These are phyloP conservation scores for Bibio marci DNA, from an alignment of 2,888 invertebrate genomes.

Conservation along the genomic window DNA sequence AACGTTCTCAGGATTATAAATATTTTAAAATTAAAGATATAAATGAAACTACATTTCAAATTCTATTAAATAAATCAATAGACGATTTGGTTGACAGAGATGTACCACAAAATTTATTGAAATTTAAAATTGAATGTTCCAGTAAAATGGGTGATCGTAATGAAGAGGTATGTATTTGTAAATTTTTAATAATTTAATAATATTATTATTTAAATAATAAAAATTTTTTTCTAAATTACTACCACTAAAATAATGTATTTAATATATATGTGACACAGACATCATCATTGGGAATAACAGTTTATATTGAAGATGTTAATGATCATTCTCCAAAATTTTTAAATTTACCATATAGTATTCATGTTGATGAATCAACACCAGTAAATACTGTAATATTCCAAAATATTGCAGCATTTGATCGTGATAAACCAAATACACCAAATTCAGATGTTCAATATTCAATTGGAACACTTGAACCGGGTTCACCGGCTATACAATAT, in stretches of 20 bases:
- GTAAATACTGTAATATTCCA: constrained; percentile 63
- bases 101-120: constrained; percentile 61
- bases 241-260: too few relatives aligned
- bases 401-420: constrained; percentile 62
- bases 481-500: constrained; percentile 21
- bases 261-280: constrained; percentile 37
- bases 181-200: constrained; percentile 1
- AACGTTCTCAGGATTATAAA: constrained; percentile 24
- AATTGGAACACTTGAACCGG: constrained; percentile 40
- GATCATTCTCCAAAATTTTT: constrained; percentile 66
- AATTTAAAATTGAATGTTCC: constrained; percentile 58
- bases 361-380: constrained; percentile 66
- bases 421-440: constrained; percentile 74
- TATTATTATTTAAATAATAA: background rate
- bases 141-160: constrained; percentile 20
- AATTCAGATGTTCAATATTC: constrained; percentile 75
- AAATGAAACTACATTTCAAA: constrained; percentile 59
- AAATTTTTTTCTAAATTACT: too few relatives aligned
- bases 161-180: constrained; percentile 23
- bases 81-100: constrained; percentile 69
- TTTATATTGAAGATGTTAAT: constrained; percentile 77
- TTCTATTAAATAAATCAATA: constrained; percentile 56
- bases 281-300: constrained; percentile 67
- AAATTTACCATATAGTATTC: constrained; percentile 60
- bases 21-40: constrained; percentile 38